Base-by-base conservation (phyloP, 2,888 invertebrate genomes). In the Campoletis raptor region DNA sequence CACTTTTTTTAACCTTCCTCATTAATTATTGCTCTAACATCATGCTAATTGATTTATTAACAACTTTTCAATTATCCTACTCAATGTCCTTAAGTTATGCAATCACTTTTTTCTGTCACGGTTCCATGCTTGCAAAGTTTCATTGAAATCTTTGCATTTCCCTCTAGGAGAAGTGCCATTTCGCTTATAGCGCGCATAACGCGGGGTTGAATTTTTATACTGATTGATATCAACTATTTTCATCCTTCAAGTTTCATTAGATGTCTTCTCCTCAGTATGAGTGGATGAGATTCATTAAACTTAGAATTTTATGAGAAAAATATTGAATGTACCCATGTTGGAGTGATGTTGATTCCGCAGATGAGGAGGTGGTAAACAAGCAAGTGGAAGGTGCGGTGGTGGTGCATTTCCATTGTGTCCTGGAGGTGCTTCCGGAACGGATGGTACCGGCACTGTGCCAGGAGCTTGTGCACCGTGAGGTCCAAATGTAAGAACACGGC, bases 401-500 rank as follows among this genome's bases (percentile, higher is more conserved):
- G 94, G 94, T 9, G 94, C 93, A 88, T 94, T 94, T 70, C 94
- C 94, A 83, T 94, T 94, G 66, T 94, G 93, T 70, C 94, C 94
- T 66, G 92, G 90, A 5, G 92, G 92, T 70, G 92, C 91, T 88
- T 93, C 93, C 3, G 92, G 91, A 61, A 92, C 91, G 24, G 93
- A 90, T 40, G 92, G 76, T 52, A 93, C 93, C 48, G 93, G 93
- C 21, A 92, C 92, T 42, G 92, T 91, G 30, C 93, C 92, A n/a
- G 93, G 91, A 36, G 92, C 91, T 88, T 94, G 94, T 24, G 92
- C 91, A 64, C 95, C 94, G 87, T 95, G 95, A 1, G 95, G 95
- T 48, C 95, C 95, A 85, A 95, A 95, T 12, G 95, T 95, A 81
- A 96, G 92, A 73, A 96, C 96, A 1, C 95, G 94, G 81, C 95